Evolutionary conservation across 2,797 vertebrate species (phyloP).

Genomic region (Sebastes minor): DNA sequence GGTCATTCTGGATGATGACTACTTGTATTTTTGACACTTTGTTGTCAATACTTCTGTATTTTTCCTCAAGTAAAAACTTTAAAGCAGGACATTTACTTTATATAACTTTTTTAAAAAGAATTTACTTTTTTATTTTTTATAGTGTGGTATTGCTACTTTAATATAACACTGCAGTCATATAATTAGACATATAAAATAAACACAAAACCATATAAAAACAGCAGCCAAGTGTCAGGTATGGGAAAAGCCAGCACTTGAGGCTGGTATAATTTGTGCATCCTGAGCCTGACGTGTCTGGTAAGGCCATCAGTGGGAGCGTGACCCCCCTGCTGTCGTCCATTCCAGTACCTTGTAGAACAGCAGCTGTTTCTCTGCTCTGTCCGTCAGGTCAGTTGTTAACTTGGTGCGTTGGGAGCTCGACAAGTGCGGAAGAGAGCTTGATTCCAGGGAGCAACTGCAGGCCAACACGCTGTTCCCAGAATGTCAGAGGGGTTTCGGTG

Average conservation of each 20-base stretch:
- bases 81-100: neutral
- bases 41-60: neutral
- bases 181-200: neutral
- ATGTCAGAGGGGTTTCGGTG: slow-evolving; percentile 66
- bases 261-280: slow-evolving; percentile 29
- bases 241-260: slow-evolving; percentile 13
- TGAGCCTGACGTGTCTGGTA: slow-evolving; percentile 59
- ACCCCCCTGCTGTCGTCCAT: slow-evolving; percentile 41
- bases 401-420: slow-evolving; percentile 53
- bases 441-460: slow-evolving; percentile 75
- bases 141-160: neutral
- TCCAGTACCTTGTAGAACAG: slow-evolving; percentile 61
- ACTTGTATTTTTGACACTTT: neutral
- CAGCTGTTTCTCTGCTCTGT: slow-evolving; percentile 76
- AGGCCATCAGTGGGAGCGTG: slow-evolving; percentile 61
- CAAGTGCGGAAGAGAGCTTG: slow-evolving; percentile 71
- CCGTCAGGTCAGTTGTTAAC: slow-evolving; percentile 78
- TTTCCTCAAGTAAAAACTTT: neutral
- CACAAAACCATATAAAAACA: neutral
- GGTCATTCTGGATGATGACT: neutral
- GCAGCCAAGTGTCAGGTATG: slow-evolving; percentile 6
- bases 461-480: slow-evolving; percentile 63
- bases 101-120: too few species aligned
- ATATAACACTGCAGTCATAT: neutral
- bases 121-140: neutral